Base-by-base conservation (phyloP, 2,113 vertebrate species). In the Azemiops feae region DNA sequence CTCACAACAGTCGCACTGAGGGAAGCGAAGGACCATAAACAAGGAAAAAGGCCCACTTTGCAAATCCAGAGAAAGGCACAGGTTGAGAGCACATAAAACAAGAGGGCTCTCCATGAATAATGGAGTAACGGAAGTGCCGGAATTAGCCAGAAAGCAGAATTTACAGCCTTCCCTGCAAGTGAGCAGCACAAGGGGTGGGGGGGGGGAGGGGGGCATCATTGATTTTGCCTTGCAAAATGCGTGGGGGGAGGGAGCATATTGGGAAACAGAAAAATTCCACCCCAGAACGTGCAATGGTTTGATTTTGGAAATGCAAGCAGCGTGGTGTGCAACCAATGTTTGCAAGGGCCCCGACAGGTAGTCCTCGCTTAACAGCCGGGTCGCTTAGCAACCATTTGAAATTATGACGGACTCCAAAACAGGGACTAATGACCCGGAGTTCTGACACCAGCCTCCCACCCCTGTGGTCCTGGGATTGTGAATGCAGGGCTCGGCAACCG, bases 241-340 rank as follows among this genome's bases (percentile, higher is more conserved):
- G n/a, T 18, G 87, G 64, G 39, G 55, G 47, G 39, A 60, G 92
- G 87, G 52, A 18, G 34, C 27, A 9, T 2, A 16, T 55, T 85
- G 81, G 64, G 53, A 92, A 89, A 92, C 50, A 58, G 88, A 92
- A 92, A 92, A 92, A 92, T 85, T 25, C 64, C 92, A 81, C 18
- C 64, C 60, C 23, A n/a, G 64, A 85, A 57, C 30, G 57, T n/a
- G 53, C 27, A 22, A 85, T 89, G 34, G 53, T 69, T n/a, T 92
- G 64, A 89, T 69, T 89, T 89, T 89, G 58, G 55, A 85, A 81
- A 50, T 12, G 14, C 10, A 3, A 92, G 27, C 20, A 6, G 27
- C 23, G 9, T 20, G 4, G 5, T 4, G 69, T 43, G 16, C 11
- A 23, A 5, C 7, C 47, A 3, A 6, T 1, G 45, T 92, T 87